Base-by-base conservation (phyloP, 2,113 vertebrate genomes). In the Indicator indicator region DNA sequence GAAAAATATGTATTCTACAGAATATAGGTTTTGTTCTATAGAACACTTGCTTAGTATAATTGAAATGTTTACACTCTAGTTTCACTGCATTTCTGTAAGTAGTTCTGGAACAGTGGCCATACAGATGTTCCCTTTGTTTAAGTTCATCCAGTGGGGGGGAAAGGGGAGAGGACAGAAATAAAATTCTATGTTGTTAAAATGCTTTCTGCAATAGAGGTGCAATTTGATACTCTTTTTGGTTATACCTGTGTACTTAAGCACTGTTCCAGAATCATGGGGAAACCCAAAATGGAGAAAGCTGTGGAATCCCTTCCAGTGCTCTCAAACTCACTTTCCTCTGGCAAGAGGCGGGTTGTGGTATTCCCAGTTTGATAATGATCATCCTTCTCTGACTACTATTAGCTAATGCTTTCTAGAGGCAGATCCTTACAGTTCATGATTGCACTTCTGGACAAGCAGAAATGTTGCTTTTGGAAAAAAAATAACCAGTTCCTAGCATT, bases 201-300 rank as follows among this genome's bases (percentile, higher is more conserved):
- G 19, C 52, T 86, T 86, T 56, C 71, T 93, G 76, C 62, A 88
- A 38, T 26, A 74, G 69, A 83, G 85, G 68, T 90, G 86, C 58
- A 92, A 95, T 91, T 67, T 67, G 46, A 81, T 72, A 15, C 7
- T 40, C 23, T 52, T 88, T 89, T 68, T 44, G 14, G 55, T 74
- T 93, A 93, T 83, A 89, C 89, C 54, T 86, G 52, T 93, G 94
- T 86, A 76, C 65, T 92, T 74, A 96, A 85, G 80, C 10, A 74
- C 56, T 33, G 64, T 71, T 96, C 75, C 92, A 91, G 86, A 83
- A 63, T 33, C 5, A 3, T 46, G 42, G 54, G 88, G 86, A 91
- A 93, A 68, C 59, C 83, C 89, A 91, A 93, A 93, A 94, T 90
- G 88, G 76, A 91, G 83, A 78, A 86, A 92, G 76, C 65, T 60